Evolutionary conservation across 2,113 vertebrate genomes (phyloP).

Genomic region (Crotalus horridus): DNA sequence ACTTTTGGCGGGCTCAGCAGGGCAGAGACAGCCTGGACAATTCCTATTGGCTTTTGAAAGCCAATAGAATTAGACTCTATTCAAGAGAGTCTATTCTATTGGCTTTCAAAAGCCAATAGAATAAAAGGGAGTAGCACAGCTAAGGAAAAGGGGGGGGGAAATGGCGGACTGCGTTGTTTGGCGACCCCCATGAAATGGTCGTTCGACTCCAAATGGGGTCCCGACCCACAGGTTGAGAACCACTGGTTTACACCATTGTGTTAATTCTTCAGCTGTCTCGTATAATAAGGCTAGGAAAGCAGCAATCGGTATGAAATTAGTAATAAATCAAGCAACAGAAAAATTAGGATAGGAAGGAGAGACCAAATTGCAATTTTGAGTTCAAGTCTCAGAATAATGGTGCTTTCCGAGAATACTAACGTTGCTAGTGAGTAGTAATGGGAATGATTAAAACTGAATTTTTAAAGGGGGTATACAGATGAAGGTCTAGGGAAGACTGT

Average conservation of each 20-base stretch:
- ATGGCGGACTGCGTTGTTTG: too few species aligned
- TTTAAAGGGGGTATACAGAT: not conserved
- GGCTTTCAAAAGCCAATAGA: too few species aligned
- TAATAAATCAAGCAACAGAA: slow-evolving; percentile 19
- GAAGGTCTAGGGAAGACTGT: not conserved
- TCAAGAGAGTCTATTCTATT: too few species aligned
- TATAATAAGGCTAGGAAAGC: slow-evolving; percentile 9
- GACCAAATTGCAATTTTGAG: slow-evolving; percentile 9
- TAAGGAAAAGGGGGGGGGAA: too few species aligned
- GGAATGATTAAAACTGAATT: not conserved
- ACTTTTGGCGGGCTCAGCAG: too few species aligned
- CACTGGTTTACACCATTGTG: slow-evolving; percentile 29
- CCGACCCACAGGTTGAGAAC: too few species aligned
- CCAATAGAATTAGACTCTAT: too few species aligned
- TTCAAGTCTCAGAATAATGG: not conserved
- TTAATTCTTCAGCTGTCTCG: not conserved
- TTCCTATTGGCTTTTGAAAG: too few species aligned
- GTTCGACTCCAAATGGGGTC: too few species aligned
- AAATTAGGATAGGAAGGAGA: not conserved
- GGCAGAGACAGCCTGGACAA: too few species aligned
- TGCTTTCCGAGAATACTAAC: not conserved
- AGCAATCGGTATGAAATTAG: slow-evolving; percentile 26
- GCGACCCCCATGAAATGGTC: too few species aligned
- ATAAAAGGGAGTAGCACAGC: too few species aligned
- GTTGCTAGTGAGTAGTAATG: not conserved